These are phyloP conservation scores for Luperina nickerlii DNA, from an alignment of 2,888 invertebrate genomes.

Conservation along the genomic window DNA sequence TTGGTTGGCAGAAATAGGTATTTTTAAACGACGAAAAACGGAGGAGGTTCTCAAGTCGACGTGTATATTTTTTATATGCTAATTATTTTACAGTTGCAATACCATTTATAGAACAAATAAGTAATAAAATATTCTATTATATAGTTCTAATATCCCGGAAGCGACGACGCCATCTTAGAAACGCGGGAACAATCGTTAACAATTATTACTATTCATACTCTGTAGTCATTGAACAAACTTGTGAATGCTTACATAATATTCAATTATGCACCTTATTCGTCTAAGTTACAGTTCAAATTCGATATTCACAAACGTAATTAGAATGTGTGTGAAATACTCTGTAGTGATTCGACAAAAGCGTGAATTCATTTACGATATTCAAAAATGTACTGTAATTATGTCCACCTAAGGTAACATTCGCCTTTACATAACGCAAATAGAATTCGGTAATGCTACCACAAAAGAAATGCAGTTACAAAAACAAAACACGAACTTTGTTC, in stretches of 20 bases:
- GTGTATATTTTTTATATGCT: constrained; percentile 33
- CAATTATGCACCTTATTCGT: constrained; percentile 34
- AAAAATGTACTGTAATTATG: constrained; percentile 45
- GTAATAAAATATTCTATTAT: constrained; percentile 64
- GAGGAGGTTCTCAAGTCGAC: too few relatives aligned
- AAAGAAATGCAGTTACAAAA: constrained; percentile 39
- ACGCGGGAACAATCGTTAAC: constrained; percentile 66
- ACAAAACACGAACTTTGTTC: constrained; percentile 42
- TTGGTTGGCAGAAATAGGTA: background rate
- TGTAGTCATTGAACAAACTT: constrained; percentile 59
- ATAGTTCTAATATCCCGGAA: constrained; percentile 69
- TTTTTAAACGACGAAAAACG: too few relatives aligned
- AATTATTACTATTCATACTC: constrained; percentile 67
- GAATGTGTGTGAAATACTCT: constrained; percentile 58
- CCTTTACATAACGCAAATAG: constrained; percentile 23
- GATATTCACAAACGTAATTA: constrained; percentile 35
- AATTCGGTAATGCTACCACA: constrained; percentile 42
- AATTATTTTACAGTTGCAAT: constrained; percentile 57
- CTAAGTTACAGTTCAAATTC: constrained; percentile 39
- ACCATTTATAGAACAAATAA: constrained; percentile 61
- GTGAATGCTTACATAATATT: constrained; percentile 20
- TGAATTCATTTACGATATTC: constrained; percentile 21
- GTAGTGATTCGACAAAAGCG: constrained; percentile 44
- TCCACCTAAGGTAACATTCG: constrained; percentile 32
- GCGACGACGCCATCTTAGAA: constrained; percentile 62